Evolutionary conservation across 2,888 invertebrate genomes (phyloP).

Genomic region (Drosophila neonasuta): DNA sequence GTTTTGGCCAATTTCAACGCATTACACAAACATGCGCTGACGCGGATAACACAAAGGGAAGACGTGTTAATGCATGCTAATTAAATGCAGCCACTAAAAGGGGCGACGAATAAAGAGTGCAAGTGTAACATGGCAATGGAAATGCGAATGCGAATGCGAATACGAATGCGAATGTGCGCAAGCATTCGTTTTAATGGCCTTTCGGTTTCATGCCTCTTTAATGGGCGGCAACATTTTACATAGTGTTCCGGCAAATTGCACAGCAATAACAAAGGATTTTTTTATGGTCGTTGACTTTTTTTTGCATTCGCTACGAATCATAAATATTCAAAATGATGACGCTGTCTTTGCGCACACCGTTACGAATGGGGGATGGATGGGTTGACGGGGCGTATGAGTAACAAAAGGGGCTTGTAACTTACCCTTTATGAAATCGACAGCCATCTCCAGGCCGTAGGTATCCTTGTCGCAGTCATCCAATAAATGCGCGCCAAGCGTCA

Average conservation of each 20-base stretch:
- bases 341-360: conserved; percentile 8
- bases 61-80: conserved; percentile 29
- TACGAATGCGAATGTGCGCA: neutral
- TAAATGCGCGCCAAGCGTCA: conserved; percentile 92
- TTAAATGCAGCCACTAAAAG: conserved; percentile 24
- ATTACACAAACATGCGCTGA: neutral
- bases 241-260: conserved; percentile 18
- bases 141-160: neutral
- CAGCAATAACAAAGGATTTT: conserved; percentile 24
- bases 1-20: neutral
- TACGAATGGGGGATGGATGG: neutral
- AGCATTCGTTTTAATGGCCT: conserved; percentile 25
- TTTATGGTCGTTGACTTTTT: conserved; percentile 18
- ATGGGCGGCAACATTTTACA: conserved; percentile 23
- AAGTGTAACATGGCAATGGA: neutral
- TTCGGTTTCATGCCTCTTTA: conserved; percentile 17
- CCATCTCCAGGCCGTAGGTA: conserved; percentile 97
- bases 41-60: neutral
- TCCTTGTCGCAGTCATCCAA: conserved; percentile 98
- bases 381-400: neutral
- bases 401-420: conserved; percentile 75
- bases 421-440: conserved; percentile 98
- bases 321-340: conserved; percentile 34
- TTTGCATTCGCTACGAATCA: conserved; percentile 19
- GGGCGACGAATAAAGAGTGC: neutral